A percentile compares a stretch with the other conserved stretches of the same genome.
Conservation (phyloP, 30 jellyfish, hydroid and myxozoan species). For the Hydra vulgaris region DNA sequence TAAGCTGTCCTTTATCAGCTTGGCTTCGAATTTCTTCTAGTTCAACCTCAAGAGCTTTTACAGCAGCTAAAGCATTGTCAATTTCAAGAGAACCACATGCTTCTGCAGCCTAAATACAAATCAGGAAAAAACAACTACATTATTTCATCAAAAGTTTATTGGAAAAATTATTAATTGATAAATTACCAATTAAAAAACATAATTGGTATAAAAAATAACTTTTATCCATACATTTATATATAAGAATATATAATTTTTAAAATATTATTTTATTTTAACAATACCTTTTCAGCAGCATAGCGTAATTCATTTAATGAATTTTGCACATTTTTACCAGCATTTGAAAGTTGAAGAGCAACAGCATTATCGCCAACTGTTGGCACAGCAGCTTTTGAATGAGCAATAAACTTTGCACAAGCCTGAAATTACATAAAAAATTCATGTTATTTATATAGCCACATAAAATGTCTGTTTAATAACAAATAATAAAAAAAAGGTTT, state of each 20-base stretch:
- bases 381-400: constrained; percentile 85
- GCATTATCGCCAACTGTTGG: constrained; percentile 97
- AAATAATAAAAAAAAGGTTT: too few species aligned
- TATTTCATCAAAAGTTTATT: too few species aligned
- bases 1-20: constrained; percentile 75
- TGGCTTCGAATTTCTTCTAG: constrained; percentile 54
- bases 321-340: constrained; percentile 66
- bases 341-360: constrained; percentile 73
- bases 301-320: constrained; percentile 70
- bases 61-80: constrained; percentile 89
- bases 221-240: too few species aligned
- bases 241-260: too few species aligned
- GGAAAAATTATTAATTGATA: too few species aligned
- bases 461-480: not conserved
- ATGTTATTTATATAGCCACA: constrained; percentile 17
- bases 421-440: not conserved
- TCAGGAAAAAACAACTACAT: constrained; percentile 2
- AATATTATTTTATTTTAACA: too few species aligned
- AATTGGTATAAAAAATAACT: too few species aligned
- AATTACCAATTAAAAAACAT: too few species aligned
- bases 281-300: constrained; percentile 91
- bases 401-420: constrained; percentile 70
- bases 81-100: constrained; percentile 96
- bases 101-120: constrained; percentile 78
- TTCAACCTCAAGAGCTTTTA: constrained; percentile 70